phyloP scores from a whole-genome alignment of 53 echinoderm and acorn worm genomes.

The Echinarachnius parma region DNA sequence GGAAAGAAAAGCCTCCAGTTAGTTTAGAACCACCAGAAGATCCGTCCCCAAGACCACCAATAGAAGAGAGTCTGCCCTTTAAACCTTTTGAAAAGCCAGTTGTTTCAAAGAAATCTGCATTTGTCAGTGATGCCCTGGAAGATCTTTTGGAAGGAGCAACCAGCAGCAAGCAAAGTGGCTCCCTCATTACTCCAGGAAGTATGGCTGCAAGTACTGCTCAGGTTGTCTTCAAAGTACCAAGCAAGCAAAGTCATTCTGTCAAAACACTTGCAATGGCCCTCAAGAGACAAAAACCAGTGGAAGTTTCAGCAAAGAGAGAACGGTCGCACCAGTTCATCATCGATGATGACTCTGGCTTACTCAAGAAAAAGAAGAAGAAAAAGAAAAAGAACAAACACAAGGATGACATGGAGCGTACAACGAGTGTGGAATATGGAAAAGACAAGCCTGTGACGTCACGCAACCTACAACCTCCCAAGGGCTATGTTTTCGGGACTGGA shows the following conservation, averaged over 20 bases:
- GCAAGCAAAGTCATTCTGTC: slow-evolving; percentile 58
- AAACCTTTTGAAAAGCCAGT: slow-evolving; percentile 85
- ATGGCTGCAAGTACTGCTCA: slow-evolving; percentile 33
- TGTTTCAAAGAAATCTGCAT: slow-evolving; percentile 75
- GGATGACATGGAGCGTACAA: not conserved
- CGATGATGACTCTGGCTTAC: not conserved
- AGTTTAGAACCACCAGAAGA: too few species aligned
- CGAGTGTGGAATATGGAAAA: not conserved
- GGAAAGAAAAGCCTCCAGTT: too few species aligned
- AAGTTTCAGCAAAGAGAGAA: not conserved
- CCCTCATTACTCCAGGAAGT: slow-evolving; percentile 23
- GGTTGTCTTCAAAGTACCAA: slow-evolving; percentile 68
- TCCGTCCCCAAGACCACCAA: slow-evolving; percentile 52
- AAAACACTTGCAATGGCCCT: slow-evolving; percentile 70
- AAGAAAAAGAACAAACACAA: slow-evolving; percentile 13
- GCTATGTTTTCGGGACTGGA: slow-evolving; percentile 24
- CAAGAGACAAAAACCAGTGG: slow-evolving; percentile 34
- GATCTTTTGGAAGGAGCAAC: slow-evolving; percentile 59
- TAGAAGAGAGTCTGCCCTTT: slow-evolving; percentile 69
- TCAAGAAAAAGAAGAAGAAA: slow-evolving; percentile 16
- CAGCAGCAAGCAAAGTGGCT: slow-evolving; percentile 9
- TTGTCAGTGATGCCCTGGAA: slow-evolving; percentile 80
- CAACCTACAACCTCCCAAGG: not conserved
- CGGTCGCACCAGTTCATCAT: not conserved
- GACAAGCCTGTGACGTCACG: too few species aligned